Evolutionary conservation across 2,888 invertebrate species (phyloP).

Genomic region (Mimumesa dahlbomi): DNA sequence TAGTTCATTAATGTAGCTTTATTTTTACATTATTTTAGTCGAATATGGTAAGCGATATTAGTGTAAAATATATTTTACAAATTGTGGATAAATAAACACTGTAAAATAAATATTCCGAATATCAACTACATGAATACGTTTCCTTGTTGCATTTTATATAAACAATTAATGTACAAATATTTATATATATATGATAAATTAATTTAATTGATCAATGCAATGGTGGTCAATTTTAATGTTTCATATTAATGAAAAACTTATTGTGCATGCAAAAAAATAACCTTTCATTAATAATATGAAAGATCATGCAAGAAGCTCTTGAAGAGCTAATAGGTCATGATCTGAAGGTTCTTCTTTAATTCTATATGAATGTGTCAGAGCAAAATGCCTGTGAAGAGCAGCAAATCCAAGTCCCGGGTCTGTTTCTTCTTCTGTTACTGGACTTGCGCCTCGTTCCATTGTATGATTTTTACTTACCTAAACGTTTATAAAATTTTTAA

Average conservation of each 20-base stretch:
- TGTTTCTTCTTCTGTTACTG: conserved; percentile 80
- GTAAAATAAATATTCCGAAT: conserved; percentile 1
- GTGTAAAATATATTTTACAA: conserved; percentile 43
- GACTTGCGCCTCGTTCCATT: conserved; percentile 67
- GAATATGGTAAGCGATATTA: conserved; percentile 8
- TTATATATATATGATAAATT: conserved; percentile 13
- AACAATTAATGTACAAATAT: conserved; percentile 8
- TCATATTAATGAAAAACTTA: neutral
- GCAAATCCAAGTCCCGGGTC: conserved; percentile 86
- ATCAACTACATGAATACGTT: neutral
- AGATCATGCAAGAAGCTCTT: conserved; percentile 69
- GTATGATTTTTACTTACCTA: conserved; percentile 75
- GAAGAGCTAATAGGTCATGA: conserved; percentile 71
- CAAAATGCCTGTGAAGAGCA: conserved; percentile 84
- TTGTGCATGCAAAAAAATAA: neutral
- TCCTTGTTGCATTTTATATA: neutral
- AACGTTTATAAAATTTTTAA: conserved; percentile 2
- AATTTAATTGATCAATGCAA: neutral
- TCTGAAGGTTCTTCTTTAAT: conserved; percentile 84
- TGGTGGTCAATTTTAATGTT: neutral
- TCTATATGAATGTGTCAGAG: conserved; percentile 83
- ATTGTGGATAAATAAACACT: conserved; percentile 37
- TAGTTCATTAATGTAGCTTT: conserved; percentile 18
- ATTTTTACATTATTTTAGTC: conserved; percentile 34
- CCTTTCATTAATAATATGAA: conserved; percentile 2